Evolutionary conservation across 2,888 invertebrate genomes (phyloP).

Genomic region (Glaucopsyche alexis): DNA sequence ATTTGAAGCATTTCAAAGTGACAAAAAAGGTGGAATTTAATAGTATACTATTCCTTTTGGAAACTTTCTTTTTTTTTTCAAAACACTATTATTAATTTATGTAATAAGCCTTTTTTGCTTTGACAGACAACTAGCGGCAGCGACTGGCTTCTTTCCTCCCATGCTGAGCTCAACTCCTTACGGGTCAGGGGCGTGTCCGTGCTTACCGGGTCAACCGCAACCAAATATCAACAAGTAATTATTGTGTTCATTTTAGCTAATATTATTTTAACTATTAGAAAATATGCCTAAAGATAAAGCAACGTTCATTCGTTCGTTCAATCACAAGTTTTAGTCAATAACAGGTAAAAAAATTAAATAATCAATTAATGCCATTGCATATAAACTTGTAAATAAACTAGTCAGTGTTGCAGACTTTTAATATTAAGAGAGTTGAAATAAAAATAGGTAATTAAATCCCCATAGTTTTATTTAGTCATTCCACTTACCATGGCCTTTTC

Average conservation of each 20-base stretch:
- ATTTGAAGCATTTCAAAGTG: no score
- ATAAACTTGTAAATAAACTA: constrained; percentile 41
- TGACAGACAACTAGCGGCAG: constrained; percentile 81
- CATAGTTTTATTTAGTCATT: constrained; percentile 64
- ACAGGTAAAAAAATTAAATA: no score
- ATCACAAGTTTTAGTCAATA: no score
- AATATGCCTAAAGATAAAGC: background rate
- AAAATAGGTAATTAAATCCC: constrained; percentile 46
- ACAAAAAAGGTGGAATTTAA: no score
- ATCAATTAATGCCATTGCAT: background rate
- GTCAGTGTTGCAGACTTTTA: constrained; percentile 35
- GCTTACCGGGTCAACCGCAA: constrained; percentile 51
- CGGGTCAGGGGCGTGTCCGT: constrained; percentile 62
- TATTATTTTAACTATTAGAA: background rate
- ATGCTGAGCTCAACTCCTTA: constrained; percentile 56
- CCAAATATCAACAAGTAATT: constrained; percentile 38
- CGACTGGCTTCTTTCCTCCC: constrained; percentile 78
- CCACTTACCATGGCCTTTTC: constrained; percentile 76
- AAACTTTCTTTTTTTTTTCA: no score
- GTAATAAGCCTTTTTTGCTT: constrained; percentile 21
- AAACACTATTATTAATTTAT: background rate
- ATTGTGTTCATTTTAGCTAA: background rate
- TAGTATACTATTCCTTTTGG: no score
- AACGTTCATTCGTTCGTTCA: no score
- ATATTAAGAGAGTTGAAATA: constrained; percentile 45